Percentiles rank a stretch among this genome's conserved stretches.
phyloP scores from a whole-genome alignment of 30 jellyfish, hydroid and myxozoan genomes.

The Hydractinia echinata region DNA sequence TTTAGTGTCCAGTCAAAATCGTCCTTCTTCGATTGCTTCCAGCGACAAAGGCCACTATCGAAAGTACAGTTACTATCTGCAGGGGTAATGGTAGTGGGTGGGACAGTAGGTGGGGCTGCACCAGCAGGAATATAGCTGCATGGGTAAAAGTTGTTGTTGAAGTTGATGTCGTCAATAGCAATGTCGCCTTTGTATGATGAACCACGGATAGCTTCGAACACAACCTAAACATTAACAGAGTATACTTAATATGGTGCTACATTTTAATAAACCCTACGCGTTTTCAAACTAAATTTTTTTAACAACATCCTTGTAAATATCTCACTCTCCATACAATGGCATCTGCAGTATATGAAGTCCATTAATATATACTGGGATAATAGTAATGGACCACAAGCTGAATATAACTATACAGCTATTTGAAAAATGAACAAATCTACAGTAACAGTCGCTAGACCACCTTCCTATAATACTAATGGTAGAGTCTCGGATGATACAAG shows the following conservation, averaged over 20 bases:
- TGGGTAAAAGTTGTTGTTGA: constrained; percentile 61
- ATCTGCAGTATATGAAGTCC: too few relatives aligned
- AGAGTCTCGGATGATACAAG: neutral
- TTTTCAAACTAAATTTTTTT: too few relatives aligned
- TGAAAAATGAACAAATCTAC: too few relatives aligned
- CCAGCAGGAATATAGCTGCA: constrained; percentile 84
- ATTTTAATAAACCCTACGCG: too few relatives aligned
- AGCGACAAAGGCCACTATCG: constrained; percentile 71
- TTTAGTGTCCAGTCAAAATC: constrained; percentile 79
- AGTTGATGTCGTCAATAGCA: constrained; percentile 83
- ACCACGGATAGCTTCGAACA: constrained; percentile 91
- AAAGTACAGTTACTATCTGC: constrained; percentile 93
- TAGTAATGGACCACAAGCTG: too few relatives aligned
- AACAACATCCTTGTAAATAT: too few relatives aligned
- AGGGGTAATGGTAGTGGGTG: constrained; percentile 94
- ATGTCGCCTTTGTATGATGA: constrained; percentile 79
- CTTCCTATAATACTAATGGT: neutral
- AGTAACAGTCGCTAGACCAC: too few relatives aligned
- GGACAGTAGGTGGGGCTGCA: constrained; percentile 93
- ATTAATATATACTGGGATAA: too few relatives aligned
- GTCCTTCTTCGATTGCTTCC: constrained; percentile 79
- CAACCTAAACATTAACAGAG: constrained; percentile 44
- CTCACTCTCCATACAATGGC: too few relatives aligned
- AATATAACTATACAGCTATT: too few relatives aligned
- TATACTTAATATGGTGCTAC: neutral